Evolutionary conservation across 2,797 vertebrate genomes (phyloP).

Genomic region (Todus mexicanus): DNA sequence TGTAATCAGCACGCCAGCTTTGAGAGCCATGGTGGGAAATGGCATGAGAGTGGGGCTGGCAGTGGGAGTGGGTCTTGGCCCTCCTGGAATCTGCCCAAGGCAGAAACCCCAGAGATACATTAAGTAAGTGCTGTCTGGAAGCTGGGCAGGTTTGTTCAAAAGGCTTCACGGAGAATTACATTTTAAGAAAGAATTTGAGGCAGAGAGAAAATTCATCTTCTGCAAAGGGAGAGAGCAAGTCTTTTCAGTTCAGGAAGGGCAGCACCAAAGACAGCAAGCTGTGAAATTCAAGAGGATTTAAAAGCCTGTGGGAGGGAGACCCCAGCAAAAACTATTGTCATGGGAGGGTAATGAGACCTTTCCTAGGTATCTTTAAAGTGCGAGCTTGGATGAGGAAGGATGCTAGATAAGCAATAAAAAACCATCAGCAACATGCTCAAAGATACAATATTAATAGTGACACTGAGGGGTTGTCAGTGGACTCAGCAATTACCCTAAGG

Average conservation of each 20-base stretch:
- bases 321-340: background rate
- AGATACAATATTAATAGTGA: background rate
- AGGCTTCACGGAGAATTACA: background rate
- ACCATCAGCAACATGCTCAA: background rate
- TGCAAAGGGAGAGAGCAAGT: background rate
- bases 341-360: background rate
- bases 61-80: background rate
- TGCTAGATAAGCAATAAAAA: background rate
- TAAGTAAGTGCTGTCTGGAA: background rate
- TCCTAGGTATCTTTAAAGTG: background rate
- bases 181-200: background rate
- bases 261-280: background rate
- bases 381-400: background rate
- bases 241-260: background rate
- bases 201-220: background rate
- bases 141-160: background rate
- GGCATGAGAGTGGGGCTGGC: background rate
- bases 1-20: background rate
- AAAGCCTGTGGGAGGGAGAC: background rate
- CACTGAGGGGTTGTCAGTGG: background rate
- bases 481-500: background rate
- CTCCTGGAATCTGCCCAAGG: background rate
- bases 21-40: accelerated
- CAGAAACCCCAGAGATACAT: background rate
- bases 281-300: background rate